A percentile compares a stretch with the other conserved stretches of the same genome.
phyloP scores from a whole-genome alignment of 23 tunicate species.

The Ascidia mentula region DNA sequence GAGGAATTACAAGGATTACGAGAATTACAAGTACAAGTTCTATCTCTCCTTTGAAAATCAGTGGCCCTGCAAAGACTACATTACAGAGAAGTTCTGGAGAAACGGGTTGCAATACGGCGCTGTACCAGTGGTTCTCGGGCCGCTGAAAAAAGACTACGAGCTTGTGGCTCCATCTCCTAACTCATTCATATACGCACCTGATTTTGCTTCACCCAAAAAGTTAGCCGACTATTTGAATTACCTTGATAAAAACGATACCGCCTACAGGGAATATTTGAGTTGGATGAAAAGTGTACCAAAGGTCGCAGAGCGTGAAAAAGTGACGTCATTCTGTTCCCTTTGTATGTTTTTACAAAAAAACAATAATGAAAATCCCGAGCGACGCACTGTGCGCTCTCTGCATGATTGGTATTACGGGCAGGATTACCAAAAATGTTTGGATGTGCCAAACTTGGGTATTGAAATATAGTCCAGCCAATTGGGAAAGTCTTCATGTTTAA shows the following conservation, averaged over 20 bases:
- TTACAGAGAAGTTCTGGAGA: conserved; percentile 44
- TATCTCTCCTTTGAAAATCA: conserved; percentile 64
- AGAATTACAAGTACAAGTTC: conserved; percentile 27
- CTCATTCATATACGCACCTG: conserved; percentile 24
- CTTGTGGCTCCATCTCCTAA: conserved; percentile 21
- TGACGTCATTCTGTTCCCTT: background rate
- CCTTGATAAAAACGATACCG: conserved; percentile 36
- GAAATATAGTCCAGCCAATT: no score
- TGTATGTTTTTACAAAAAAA: background rate
- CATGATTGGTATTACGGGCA: background rate
- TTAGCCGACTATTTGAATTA: conserved; percentile 26
- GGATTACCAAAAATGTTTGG: background rate
- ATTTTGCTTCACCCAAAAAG: conserved; percentile 15
- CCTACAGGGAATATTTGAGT: conserved; percentile 28
- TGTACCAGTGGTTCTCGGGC: conserved; percentile 53
- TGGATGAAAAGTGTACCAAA: conserved; percentile 24
- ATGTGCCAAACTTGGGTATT: background rate
- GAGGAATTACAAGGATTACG: background rate
- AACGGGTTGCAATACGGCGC: conserved; percentile 22
- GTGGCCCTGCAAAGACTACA: conserved; percentile 45
- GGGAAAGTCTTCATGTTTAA: no score
- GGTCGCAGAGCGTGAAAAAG: background rate
- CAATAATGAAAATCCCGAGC: background rate
- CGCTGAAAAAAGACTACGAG: conserved; percentile 8
- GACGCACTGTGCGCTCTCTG: background rate